phyloP scores from a whole-genome alignment of 2,888 invertebrate genomes.

The Xestia xanthographa region DNA sequence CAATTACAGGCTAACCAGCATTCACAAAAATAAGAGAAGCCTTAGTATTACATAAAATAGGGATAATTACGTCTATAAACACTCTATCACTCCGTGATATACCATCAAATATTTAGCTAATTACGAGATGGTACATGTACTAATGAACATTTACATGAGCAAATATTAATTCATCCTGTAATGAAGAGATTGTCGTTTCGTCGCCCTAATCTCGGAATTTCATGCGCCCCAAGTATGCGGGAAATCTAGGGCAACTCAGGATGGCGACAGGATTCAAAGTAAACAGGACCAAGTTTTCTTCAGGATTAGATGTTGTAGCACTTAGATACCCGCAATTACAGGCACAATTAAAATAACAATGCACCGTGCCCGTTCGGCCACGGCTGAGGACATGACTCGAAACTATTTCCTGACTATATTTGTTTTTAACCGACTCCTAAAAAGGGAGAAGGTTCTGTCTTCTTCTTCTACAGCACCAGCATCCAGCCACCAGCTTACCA shows the following conservation, averaged over 20 bases:
- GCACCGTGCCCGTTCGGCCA: too few relatives aligned
- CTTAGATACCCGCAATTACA: too few relatives aligned
- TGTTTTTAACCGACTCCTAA: too few relatives aligned
- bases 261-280: not conserved
- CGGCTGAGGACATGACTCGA: too few relatives aligned
- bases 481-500: too few relatives aligned
- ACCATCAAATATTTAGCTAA: conserved; percentile 52
- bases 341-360: too few relatives aligned
- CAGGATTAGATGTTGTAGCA: not conserved
- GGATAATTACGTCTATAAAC: conserved; percentile 5
- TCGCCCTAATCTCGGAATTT: conserved; percentile 13
- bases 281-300: not conserved
- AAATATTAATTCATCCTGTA: conserved; percentile 48
- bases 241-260: not conserved
- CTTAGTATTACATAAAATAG: not conserved
- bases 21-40: too few relatives aligned
- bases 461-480: too few relatives aligned
- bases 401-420: not conserved
- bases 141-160: conserved; percentile 57
- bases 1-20: too few relatives aligned
- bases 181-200: conserved; percentile 23
- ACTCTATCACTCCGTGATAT: conserved; percentile 32
- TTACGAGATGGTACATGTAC: conserved; percentile 15
- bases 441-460: too few relatives aligned
- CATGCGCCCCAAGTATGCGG: conserved; percentile 14